Evolutionary conservation across 2,113 vertebrate species (phyloP).

Genomic region (Engraulis encrasicolus): DNA sequence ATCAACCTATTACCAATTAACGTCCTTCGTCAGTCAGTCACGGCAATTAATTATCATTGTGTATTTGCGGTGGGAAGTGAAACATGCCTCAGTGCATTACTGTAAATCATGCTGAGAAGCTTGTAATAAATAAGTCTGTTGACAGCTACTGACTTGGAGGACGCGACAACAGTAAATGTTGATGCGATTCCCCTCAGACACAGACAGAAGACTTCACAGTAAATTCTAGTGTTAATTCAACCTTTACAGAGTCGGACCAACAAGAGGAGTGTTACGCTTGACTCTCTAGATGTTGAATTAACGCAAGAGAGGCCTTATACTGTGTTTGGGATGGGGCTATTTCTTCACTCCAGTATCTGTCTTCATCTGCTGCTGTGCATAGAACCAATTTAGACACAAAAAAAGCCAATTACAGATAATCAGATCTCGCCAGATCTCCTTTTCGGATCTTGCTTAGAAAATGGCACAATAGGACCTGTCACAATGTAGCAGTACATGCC

Average conservation of each 20-base stretch:
- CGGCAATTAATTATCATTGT: neutral
- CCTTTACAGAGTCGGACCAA: no score
- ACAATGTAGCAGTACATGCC: no score
- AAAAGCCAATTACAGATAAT: neutral
- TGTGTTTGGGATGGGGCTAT: neutral
- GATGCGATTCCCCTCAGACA: neutral
- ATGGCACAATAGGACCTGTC: neutral
- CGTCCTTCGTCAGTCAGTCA: neutral
- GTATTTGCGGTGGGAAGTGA: neutral
- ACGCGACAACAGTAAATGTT: neutral
- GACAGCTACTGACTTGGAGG: neutral
- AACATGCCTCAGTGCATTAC: neutral
- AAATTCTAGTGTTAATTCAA: no score
- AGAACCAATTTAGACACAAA: neutral
- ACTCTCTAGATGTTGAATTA: no score
- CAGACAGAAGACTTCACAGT: no score
- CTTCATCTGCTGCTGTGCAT: neutral
- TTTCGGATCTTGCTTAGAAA: neutral
- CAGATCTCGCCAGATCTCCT: neutral
- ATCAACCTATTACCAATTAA: neutral
- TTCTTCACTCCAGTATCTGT: neutral
- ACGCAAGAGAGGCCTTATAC: no score
- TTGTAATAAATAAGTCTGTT: neutral
- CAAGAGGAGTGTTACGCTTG: no score
- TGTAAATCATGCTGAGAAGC: neutral